Conservation (phyloP, 2,888 invertebrate species). For the Argyresthia albistria region DNA sequence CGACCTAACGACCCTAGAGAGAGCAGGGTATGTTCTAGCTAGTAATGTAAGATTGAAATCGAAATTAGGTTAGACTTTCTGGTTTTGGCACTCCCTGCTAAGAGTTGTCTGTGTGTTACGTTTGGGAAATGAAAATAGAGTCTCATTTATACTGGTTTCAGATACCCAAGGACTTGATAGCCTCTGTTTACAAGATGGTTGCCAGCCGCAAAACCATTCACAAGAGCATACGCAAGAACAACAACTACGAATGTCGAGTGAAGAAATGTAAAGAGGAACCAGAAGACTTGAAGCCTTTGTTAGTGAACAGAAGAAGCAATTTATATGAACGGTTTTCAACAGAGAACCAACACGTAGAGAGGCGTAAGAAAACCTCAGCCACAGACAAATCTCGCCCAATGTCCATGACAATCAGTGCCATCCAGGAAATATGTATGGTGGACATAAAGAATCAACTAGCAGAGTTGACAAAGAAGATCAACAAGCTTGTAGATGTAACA, state of each 20-base stretch:
- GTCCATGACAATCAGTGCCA: conserved; percentile 50
- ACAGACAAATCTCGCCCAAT: conserved; percentile 38
- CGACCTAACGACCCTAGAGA: conserved; percentile 89
- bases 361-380: conserved; percentile 46
- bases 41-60: too few species aligned
- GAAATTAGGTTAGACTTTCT: too few species aligned
- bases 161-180: conserved; percentile 82
- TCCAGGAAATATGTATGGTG: conserved; percentile 64
- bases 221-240: conserved; percentile 63
- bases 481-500: conserved; percentile 44
- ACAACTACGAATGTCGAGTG: conserved; percentile 56
- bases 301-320: conserved; percentile 58
- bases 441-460: conserved; percentile 55
- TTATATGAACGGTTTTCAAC: conserved; percentile 52
- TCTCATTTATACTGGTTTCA: conserved; percentile 21
- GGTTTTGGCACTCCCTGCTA: too few species aligned
- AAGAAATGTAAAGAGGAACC: conserved; percentile 38
- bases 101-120: too few species aligned
- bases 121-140: too few species aligned
- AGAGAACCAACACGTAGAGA: conserved; percentile 56
- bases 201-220: conserved; percentile 76
- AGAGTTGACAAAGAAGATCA: conserved; percentile 51
- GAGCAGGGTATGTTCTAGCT: conserved; percentile 61
- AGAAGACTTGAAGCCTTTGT: conserved; percentile 29
- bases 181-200: conserved; percentile 81